Evolutionary conservation across 2,113 vertebrate species (phyloP).

Genomic region (Thermophis baileyi): DNA sequence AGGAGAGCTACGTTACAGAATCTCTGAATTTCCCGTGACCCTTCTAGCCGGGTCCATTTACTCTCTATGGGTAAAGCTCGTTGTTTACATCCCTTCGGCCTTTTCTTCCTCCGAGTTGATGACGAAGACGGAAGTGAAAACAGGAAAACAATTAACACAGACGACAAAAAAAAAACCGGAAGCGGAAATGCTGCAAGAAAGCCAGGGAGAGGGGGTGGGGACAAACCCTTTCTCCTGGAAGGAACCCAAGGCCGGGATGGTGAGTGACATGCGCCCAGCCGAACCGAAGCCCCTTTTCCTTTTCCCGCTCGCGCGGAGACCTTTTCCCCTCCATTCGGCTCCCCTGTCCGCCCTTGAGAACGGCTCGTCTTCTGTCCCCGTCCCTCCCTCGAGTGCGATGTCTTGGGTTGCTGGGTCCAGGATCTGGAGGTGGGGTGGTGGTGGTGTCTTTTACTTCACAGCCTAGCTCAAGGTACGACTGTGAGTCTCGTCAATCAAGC

Average conservation of each 20-base stretch:
- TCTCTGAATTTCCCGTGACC: neutral
- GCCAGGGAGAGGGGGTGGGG: neutral
- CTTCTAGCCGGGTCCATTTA: neutral
- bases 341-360: neutral
- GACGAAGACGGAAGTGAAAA: constrained; percentile 19
- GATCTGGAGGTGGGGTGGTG: neutral
- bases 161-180: neutral
- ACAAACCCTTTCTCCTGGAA: neutral
- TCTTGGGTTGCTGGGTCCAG: neutral
- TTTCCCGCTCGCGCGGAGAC: too few species aligned
- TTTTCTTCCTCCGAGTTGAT: neutral
- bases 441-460: neutral
- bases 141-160: neutral
- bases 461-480: neutral
- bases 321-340: neutral
- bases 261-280: neutral
- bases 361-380: too few species aligned
- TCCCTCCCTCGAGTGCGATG: too few species aligned
- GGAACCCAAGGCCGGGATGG: neutral
- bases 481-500: too few species aligned
- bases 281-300: neutral
- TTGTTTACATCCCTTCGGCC: too few species aligned
- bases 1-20: neutral
- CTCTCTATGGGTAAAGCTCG: neutral
- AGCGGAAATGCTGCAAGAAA: constrained; percentile 3